Evolutionary conservation across 2,888 invertebrate genomes (phyloP).

Genomic region (Lathronympha strigana): DNA sequence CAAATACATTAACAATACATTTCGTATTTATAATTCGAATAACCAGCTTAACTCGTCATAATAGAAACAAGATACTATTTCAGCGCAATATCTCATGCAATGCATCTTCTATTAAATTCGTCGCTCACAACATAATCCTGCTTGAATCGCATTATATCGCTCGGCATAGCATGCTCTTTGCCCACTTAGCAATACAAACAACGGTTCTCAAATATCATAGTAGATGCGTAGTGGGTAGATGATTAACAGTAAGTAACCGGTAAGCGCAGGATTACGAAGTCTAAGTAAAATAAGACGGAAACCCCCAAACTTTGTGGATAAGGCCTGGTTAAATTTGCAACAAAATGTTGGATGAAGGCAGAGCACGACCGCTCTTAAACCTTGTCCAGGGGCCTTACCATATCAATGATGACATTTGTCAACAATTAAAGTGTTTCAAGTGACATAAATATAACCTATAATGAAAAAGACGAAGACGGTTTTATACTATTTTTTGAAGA

Average conservation of each 20-base stretch:
- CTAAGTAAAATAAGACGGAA: no score
- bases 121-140: constrained; percentile 35
- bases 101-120: constrained; percentile 29
- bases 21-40: constrained; percentile 1
- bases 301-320: no score
- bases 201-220: constrained; percentile 36
- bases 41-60: constrained; percentile 13
- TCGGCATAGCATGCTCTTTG: constrained; percentile 37
- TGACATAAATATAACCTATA: no score
- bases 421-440: no score
- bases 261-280: no score
- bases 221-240: constrained; percentile 17
- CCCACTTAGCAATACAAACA: constrained; percentile 41
- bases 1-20: not conserved
- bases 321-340: no score
- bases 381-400: no score
- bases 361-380: no score
- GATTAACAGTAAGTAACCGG: not conserved
- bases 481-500: no score
- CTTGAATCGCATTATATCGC: constrained; percentile 35
- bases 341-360: no score
- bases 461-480: no score
- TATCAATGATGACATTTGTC: no score
- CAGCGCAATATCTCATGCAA: constrained; percentile 20
- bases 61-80: constrained; percentile 16